A percentile compares a stretch with the other conserved stretches of the same genome.
Evolutionary conservation across 2,888 invertebrate species (phyloP).

Genomic region (Teleiodes luculella): DNA sequence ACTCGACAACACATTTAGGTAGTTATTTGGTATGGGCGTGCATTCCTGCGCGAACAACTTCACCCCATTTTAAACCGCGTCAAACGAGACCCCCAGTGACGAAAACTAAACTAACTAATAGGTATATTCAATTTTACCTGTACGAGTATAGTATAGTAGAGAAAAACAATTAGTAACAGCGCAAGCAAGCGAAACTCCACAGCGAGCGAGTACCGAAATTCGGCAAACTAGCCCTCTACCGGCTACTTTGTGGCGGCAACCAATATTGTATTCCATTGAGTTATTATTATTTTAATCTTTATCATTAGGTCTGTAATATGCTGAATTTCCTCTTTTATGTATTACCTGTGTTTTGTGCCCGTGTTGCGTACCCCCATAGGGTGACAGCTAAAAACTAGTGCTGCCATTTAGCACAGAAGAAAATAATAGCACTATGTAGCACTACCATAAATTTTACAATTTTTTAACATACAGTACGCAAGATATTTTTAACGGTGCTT

Average conservation of each 20-base stretch:
- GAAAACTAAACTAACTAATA: constrained; percentile 11
- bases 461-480: too few species aligned
- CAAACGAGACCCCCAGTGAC: constrained; percentile 5
- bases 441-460: too few species aligned
- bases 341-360: too few species aligned
- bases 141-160: too few species aligned
- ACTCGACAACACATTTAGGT: too few species aligned
- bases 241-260: background rate
- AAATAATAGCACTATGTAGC: too few species aligned
- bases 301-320: background rate
- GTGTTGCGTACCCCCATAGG: too few species aligned
- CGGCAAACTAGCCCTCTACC: background rate
- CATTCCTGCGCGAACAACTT: background rate
- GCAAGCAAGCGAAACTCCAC: background rate
- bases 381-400: too few species aligned
- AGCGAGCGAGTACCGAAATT: background rate
- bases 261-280: background rate
- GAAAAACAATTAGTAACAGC: constrained; percentile 19
- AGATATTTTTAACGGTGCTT: too few species aligned
- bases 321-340: too few species aligned
- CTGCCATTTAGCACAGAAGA: too few species aligned
- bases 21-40: too few species aligned
- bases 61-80: background rate
- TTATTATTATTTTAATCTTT: background rate
- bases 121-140: constrained; percentile 11